Conservation (phyloP, 2,888 invertebrate genomes). For the Torymus texanus region DNA sequence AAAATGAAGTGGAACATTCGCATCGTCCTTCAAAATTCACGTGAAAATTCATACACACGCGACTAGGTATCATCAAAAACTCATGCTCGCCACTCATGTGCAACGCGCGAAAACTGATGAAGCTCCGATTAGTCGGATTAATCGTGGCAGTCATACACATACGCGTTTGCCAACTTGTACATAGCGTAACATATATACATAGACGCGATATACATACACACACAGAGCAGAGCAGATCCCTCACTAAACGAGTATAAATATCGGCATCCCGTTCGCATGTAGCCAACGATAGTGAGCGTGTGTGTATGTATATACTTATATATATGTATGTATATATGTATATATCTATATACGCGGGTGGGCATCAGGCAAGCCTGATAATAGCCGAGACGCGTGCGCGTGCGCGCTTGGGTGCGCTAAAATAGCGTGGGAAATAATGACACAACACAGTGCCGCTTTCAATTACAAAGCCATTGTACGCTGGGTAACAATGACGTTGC, state of each 20-base stretch:
- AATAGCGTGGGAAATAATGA: constrained; percentile 40
- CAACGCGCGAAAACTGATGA: constrained; percentile 6
- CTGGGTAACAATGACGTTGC: not conserved
- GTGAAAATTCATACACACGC: not conserved
- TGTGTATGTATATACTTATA: not conserved
- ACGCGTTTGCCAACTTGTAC: too few relatives aligned
- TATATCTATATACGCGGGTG: not conserved
- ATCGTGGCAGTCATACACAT: not conserved
- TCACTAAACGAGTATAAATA: constrained; percentile 21
- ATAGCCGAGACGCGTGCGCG: not conserved
- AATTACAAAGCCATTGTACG: constrained; percentile 38
- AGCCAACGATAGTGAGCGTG: constrained; percentile 8
- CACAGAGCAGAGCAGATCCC: too few relatives aligned
- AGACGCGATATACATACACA: too few relatives aligned
- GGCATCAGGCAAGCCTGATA: constrained; percentile 24
- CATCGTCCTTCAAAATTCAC: too few relatives aligned
- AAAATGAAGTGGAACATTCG: too few relatives aligned
- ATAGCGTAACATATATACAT: too few relatives aligned
- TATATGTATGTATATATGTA: not conserved
- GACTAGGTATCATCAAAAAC: not conserved
- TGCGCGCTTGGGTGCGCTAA: not conserved
- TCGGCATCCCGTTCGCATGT: constrained; percentile 4
- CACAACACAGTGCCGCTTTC: constrained; percentile 20
- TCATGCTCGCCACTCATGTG: not conserved
- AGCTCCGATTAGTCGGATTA: constrained; percentile 27